These are phyloP conservation scores for Lasiommata megera DNA, from an alignment of 2,888 invertebrate species.

Conservation along the genomic window DNA sequence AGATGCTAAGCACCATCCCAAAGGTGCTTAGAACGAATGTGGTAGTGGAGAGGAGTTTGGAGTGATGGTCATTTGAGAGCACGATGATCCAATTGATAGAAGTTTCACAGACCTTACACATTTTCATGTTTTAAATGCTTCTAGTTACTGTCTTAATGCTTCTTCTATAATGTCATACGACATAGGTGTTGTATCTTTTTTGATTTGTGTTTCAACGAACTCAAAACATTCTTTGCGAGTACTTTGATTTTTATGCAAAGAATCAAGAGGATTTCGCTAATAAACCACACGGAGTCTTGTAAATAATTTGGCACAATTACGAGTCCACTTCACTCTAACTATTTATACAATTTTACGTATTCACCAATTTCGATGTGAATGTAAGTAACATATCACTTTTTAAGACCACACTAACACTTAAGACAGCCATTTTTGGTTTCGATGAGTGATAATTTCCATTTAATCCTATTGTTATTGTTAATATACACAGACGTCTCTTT, in stretches of 20 bases:
- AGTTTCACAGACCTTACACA: neutral
- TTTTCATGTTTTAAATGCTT: neutral
- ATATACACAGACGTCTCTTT: slow-evolving; percentile 7
- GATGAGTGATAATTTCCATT: neutral
- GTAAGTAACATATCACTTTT: neutral
- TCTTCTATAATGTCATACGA: no score
- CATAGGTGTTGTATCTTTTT: neutral
- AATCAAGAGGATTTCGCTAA: no score
- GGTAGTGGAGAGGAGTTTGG: slow-evolving; percentile 35
- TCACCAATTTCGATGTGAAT: neutral
- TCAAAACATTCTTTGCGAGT: no score
- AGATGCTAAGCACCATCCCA: slow-evolving; percentile 50
- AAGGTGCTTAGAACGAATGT: slow-evolving; percentile 48
- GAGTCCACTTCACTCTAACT: neutral
- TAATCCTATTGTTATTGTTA: neutral
- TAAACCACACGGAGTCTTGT: no score
- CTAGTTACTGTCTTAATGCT: no score
- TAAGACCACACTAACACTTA: neutral
- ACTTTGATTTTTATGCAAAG: no score
- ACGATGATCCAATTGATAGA: neutral
- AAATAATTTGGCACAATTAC: no score
- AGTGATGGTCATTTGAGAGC: slow-evolving; percentile 31
- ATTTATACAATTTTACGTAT: neutral
- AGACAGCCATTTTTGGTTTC: neutral
- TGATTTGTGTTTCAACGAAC: neutral